Base-by-base conservation (phyloP, 30 jellyfish, hydroid and myxozoan species). In the Aurelia sp. region DNA sequence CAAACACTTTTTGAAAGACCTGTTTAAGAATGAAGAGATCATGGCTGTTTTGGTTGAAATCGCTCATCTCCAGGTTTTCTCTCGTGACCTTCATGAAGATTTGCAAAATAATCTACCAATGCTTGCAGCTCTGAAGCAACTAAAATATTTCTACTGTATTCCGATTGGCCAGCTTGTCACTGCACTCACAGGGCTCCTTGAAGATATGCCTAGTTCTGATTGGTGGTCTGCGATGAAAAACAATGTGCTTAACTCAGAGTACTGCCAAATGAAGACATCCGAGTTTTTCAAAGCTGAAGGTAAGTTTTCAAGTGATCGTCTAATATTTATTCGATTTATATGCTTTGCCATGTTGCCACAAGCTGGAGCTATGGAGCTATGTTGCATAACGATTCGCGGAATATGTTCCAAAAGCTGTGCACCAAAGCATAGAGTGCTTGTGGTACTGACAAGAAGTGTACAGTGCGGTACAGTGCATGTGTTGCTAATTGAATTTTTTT, bases 101-200 rank as follows among this genome's bases (percentile, higher is more conserved):
- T 78, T 78, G 53, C 63, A 61, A 41, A 78, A 78, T 13, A 78
- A 38, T 18, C 44, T 78, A 15, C 55, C 47, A 47, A 64, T n/a
- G 20, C 69, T 78, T 10, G 79, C 80, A 3, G 80, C 80, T 16
- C 69, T 78, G 16, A 78, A 61, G 30, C 80, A 78, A 16, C 67
- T 78, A 63, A 78, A 78, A 69, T 78, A 59, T 22, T 78, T 78
- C 66, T 78, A 13, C 63, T 18, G 68, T 7, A 63, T 78, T 9
- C 89, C 89, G 51, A 35, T 78, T 27, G 76, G 89, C 30, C 89
- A 78, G 80, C 51, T 78, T 67, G 50, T 78, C 89, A 13, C 41
- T 19, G 89, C 89, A 13, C 77, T 78, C 30, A 24, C 78, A 8
- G 78, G 48, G 30, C 89, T 78, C 53, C 53, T 17, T 13, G 40